Base-by-base conservation (phyloP, 2,888 invertebrate genomes). In the Pyrocoelia pectoralis region DNA sequence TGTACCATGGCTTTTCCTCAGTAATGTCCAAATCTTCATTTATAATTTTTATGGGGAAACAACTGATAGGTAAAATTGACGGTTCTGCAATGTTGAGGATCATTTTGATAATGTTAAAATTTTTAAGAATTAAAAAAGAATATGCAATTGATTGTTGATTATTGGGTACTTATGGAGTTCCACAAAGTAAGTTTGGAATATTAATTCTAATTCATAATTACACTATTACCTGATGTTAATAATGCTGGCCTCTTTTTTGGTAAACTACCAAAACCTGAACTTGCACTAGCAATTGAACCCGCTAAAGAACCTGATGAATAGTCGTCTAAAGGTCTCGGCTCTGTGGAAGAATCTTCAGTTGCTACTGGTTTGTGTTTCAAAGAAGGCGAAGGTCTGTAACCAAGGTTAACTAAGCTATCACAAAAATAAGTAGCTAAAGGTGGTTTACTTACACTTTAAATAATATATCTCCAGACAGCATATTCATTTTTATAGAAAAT, bases 391-490 rank as follows among this genome's bases (percentile, higher is more conserved):
- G 90, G 89, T 71, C 90, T 89, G 70, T 19, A 74, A 71, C 24
- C 57, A 52, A 70, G 10, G 12, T 10, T 46, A 24, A 5, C 24
- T 24, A 61, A 50, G 17, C 9, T 15, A n/a, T n/a, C 3, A 24
- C 24, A 24, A 8, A 12, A 2, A 8, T 12, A 38, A 5, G 5
- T 38, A 9, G n/a, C 10, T n/a, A n/a, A 38, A 38, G 3, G n/a
- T 12, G 5, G 6, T 24, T 24, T 24, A 87, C 94, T 88, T 82
- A 97, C 97, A 95, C 96, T 92, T 98, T 97, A 81, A 98, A 98
- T 70, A 97, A 89, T 72, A 97, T 95, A 84, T 98, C 98, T 51
- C 98, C 97, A 49, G 94, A 93, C 72, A 95, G 88, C 89, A 98
- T 94, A 77, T 93, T 93, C 93, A 98, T 94, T 79, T 91, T 90